Evolutionary conservation across 2,888 invertebrate genomes (phyloP), one percentile per base, ranked within the genome.

Genomic region (Phortica magna): DNA sequence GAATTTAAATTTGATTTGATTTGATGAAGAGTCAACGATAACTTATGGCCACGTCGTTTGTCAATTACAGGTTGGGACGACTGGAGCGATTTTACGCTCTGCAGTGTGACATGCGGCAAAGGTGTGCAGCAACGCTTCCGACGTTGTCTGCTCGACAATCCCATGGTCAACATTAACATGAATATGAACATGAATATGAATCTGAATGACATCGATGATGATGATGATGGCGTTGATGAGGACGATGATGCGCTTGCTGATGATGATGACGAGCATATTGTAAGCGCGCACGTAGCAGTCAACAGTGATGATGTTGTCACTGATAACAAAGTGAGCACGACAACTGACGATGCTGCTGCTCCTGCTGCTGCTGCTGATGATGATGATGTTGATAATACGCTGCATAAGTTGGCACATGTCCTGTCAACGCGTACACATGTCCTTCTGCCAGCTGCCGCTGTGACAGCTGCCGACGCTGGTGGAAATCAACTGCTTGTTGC

Each of bases 121-220:
- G 92, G 92, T 80, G 92, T 92, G 31, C 92, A 92, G 77, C 92
- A 92, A 76, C 90, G 92, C 48, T 92, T 92, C 84, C 90, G 92
- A 0, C 91, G 92, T 73, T 92, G 92, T 79, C 87, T 92, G 64
- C 83, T 92, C 74, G 91, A 92, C 88, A 91, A 90, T 84, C 91
- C 91, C 61, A 83, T 91, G 85, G 90, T 91, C 80, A 89, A 88
- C 83, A 88, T 91, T 78, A 91, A 89, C 85, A 90, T 90, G 90
- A 91, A 89, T 85, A 90, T 90, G 90, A 90, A 90, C 79, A 85
- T 90, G 79, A 82, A 84, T 80, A 74, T 80, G 81, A 89, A 89
- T 81, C 81, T 83, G 75, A 83, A 80, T 71, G 82, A 82, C 41
- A 78, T 78, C 77, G 81, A 82, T 73, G 84, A 79, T 76, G 83